A percentile compares a stretch with the other conserved stretches of the same genome.
Evolutionary conservation across 2,797 vertebrate genomes (phyloP).

Genomic region (Ptychobarbus kaznakovi): DNA sequence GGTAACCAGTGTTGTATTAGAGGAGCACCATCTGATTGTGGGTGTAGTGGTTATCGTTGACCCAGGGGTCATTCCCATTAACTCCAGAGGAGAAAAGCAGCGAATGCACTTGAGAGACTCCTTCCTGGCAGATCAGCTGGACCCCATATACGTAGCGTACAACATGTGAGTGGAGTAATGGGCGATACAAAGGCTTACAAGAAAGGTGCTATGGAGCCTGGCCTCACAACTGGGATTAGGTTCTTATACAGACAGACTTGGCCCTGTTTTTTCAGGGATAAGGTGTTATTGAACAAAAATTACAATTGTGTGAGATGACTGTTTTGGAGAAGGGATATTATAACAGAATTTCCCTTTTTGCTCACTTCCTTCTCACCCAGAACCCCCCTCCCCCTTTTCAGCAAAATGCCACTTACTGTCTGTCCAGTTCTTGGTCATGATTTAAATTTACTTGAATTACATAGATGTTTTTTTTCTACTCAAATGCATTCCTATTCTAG

Average conservation of each 20-base stretch:
- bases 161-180: constrained; percentile 86
- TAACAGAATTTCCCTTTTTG: constrained; percentile 14
- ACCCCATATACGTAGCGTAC: constrained; percentile 98
- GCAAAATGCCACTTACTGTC: constrained; percentile 10
- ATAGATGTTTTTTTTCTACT: constrained; percentile 11
- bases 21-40: constrained; percentile 97
- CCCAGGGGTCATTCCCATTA: constrained; percentile 96
- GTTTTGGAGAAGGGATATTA: constrained; percentile 7
- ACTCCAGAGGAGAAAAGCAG: constrained; percentile 98
- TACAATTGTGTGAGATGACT: constrained; percentile 8
- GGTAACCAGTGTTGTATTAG: constrained; percentile 96
- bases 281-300: constrained; percentile 26
- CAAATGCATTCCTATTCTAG: constrained; percentile 8
- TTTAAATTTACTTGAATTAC: constrained; percentile 38
- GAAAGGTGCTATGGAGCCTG: constrained; percentile 17
- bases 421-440: constrained; percentile 9
- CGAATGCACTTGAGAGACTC: constrained; percentile 99
- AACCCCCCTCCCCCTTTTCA: not conserved
- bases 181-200: constrained; percentile 5
- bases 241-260: constrained; percentile 15
- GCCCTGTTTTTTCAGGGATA: constrained; percentile 27
- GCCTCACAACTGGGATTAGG: not conserved
- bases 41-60: constrained; percentile 98
- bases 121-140: constrained; percentile 95
- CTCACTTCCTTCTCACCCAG: not conserved